These are phyloP conservation scores for Hofmannophila pseudospretella DNA, from an alignment of 2,888 invertebrate species.

Conservation along the genomic window DNA sequence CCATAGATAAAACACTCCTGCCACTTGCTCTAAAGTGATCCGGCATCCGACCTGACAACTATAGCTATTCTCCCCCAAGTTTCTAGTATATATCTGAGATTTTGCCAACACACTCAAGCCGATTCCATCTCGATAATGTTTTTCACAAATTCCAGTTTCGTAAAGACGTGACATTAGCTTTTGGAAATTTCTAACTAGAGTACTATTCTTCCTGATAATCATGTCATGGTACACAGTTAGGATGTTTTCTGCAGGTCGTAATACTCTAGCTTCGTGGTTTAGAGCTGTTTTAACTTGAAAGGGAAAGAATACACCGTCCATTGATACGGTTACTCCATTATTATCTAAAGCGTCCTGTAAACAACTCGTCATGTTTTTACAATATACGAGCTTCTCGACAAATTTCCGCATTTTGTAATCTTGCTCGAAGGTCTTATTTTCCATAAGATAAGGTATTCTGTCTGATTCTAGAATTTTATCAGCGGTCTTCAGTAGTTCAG, in stretches of 20 bases:
- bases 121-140: constrained; percentile 42
- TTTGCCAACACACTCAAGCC: constrained; percentile 41
- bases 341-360: constrained; percentile 23
- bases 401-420: constrained; percentile 39
- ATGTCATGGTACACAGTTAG: constrained; percentile 53
- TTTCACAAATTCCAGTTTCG: constrained; percentile 50
- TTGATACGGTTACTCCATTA: constrained; percentile 41
- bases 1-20: constrained; percentile 49
- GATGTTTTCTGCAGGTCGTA: constrained; percentile 38
- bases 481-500: constrained; percentile 36
- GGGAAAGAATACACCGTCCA: constrained; percentile 34
- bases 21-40: constrained; percentile 40
- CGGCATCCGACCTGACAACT: constrained; percentile 49
- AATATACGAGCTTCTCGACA: constrained; percentile 36
- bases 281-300: constrained; percentile 44
- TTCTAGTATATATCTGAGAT: constrained; percentile 34
- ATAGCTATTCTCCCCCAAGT: constrained; percentile 44
- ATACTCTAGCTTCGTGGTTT: constrained; percentile 44
- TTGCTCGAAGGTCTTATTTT: constrained; percentile 13
- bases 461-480: constrained; percentile 44
- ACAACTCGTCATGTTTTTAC: constrained; percentile 38
- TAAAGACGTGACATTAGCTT: constrained; percentile 33
- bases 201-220: constrained; percentile 38
- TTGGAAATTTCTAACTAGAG: constrained; percentile 30
- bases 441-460: constrained; percentile 30